phyloP scores from a whole-genome alignment of 2,797 vertebrate genomes.

The Gastrophryne carolinensis region DNA sequence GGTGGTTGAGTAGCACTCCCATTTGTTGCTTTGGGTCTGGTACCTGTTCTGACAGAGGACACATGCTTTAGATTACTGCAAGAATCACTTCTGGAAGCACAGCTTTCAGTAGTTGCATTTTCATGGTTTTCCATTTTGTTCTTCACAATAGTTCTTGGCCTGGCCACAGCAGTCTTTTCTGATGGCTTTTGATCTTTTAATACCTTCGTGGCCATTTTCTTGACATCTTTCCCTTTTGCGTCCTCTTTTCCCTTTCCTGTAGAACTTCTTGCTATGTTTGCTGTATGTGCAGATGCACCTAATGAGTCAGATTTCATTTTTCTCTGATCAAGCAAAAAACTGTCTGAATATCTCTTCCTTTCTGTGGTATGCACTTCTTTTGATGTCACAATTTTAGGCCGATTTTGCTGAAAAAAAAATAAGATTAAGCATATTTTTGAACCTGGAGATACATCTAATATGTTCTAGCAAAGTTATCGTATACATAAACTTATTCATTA shows the following conservation, averaged over 20 bases:
- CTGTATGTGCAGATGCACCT: slow-evolving; percentile 74
- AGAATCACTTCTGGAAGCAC: slow-evolving; percentile 65
- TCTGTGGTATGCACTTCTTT: slow-evolving; percentile 65
- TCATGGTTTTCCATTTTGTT: slow-evolving; percentile 74
- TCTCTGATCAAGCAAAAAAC: slow-evolving; percentile 63
- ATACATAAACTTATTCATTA: no score
- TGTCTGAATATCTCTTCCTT: slow-evolving; percentile 60
- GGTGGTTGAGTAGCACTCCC: slow-evolving; percentile 67
- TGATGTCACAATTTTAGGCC: slow-evolving; percentile 71
- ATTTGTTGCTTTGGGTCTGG: slow-evolving; percentile 80
- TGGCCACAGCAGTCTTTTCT: slow-evolving; percentile 71
- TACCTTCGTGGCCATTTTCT: slow-evolving; percentile 68
- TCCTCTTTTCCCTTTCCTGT: slow-evolving; percentile 76
- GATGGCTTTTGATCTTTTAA: slow-evolving; percentile 72
- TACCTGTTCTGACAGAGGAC: slow-evolving; percentile 60
- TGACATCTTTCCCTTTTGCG: slow-evolving; percentile 75
- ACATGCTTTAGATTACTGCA: background rate
- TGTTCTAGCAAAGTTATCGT: no score
- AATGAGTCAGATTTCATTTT: slow-evolving; percentile 97
- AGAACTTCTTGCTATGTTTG: slow-evolving; percentile 66
- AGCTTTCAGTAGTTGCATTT: slow-evolving; percentile 63
- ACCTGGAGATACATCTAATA: no score
- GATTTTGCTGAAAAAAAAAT: slow-evolving; percentile 72
- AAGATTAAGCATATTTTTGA: no score
- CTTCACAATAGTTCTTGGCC: slow-evolving; percentile 75